Evolutionary conservation across 2,113 vertebrate genomes (phyloP).

Genomic region (Epinephelus cyanopodus): DNA sequence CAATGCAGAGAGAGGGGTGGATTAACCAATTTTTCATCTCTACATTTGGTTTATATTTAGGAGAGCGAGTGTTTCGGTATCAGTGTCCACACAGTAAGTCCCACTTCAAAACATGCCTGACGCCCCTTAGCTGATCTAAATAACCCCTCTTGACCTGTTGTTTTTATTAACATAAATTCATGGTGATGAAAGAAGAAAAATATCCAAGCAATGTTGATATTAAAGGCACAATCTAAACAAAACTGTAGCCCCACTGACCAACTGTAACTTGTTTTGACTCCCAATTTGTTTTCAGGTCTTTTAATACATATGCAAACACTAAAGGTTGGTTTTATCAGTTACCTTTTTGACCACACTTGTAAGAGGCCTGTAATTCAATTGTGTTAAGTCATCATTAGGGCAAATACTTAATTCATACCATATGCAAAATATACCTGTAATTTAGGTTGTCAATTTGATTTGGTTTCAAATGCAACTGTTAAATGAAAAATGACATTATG

Average conservation of each 20-base stretch:
- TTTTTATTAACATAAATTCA: not conserved
- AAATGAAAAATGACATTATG: not conserved
- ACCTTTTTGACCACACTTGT: not conserved
- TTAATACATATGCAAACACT: too few species aligned
- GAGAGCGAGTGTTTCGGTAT: constrained; percentile 21
- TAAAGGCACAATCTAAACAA: not conserved
- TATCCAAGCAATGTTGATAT: not conserved
- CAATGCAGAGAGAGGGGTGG: constrained; percentile 42
- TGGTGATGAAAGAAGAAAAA: not conserved
- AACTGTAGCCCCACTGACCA: too few species aligned
- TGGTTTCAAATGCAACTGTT: not conserved
- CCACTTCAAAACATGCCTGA: constrained; percentile 12
- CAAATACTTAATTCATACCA: not conserved
- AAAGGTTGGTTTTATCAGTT: not conserved
- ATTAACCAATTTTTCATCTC: constrained; percentile 65
- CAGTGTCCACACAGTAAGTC: constrained; percentile 9
- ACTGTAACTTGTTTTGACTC: too few species aligned
- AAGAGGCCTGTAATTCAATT: constrained; percentile 9
- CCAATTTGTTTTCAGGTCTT: too few species aligned
- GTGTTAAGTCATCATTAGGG: not conserved
- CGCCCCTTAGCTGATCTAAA: not conserved
- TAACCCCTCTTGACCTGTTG: not conserved
- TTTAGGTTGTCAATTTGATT: not conserved
- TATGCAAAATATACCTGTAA: not conserved
- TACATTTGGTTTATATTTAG: constrained; percentile 63